Conservation (phyloP, 2,888 invertebrate species). For the Lysandra bellargus region DNA sequence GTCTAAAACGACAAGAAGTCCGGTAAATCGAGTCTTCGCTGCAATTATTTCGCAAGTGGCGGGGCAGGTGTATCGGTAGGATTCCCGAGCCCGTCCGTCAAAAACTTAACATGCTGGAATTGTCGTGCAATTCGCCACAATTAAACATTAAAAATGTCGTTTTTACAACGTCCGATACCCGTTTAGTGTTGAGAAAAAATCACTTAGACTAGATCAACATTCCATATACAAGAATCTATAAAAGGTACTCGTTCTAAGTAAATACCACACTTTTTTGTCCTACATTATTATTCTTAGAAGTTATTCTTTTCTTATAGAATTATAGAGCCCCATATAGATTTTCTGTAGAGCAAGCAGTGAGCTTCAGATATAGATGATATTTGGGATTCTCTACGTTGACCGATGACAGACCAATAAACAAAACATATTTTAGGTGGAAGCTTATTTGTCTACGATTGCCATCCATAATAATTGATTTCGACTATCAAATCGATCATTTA, state of each 20-base stretch:
- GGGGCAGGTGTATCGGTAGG: conserved; percentile 60
- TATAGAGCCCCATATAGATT: not conserved
- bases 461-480: no score
- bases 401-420: no score
- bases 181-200: conserved; percentile 15
- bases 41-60: conserved; percentile 44
- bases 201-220: conserved; percentile 32
- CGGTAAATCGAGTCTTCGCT: not conserved
- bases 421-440: no score
- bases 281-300: not conserved
- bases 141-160: conserved; percentile 74
- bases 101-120: conserved; percentile 62
- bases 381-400: no score
- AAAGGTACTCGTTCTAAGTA: not conserved
- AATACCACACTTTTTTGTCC: not conserved
- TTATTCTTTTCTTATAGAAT: not conserved
- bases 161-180: conserved; percentile 29
- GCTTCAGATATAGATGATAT: no score
- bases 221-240: conserved; percentile 11
- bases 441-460: no score
- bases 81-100: conserved; percentile 58
- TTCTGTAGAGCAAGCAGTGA: not conserved
- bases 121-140: conserved; percentile 50
- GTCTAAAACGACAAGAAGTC: not conserved
- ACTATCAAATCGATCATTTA: no score